These are phyloP conservation scores for Montipora capricornis DNA, from an alignment of 64 coral and sea anemone species.

Conservation along the genomic window DNA sequence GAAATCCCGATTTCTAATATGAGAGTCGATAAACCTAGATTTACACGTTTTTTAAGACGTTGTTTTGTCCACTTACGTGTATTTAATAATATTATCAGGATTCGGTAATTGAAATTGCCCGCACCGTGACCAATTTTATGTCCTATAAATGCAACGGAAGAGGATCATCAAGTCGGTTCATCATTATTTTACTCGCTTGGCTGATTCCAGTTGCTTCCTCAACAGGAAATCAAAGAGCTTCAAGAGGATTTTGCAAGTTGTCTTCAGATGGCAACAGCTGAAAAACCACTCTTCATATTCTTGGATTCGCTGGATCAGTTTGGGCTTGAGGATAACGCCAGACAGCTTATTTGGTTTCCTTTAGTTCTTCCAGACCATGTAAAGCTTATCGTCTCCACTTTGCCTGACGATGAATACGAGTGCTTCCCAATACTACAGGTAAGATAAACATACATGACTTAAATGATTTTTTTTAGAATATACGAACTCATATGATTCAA, in stretches of 20 bases:
- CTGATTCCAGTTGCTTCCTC: background rate
- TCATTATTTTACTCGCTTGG: background rate
- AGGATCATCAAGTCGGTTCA: background rate
- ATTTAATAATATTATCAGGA: too few relatives aligned
- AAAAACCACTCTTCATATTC: conserved; percentile 79
- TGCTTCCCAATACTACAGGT: conserved; percentile 90
- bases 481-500: too few relatives aligned
- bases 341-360: conserved; percentile 82
- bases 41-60: too few relatives aligned
- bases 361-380: conserved; percentile 77
- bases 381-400: conserved; percentile 79
- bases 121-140: too few relatives aligned
- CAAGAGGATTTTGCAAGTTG: conserved; percentile 80
- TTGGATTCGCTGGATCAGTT: conserved; percentile 91
- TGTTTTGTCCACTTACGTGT: too few relatives aligned
- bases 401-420: conserved; percentile 74
- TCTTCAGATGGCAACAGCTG: conserved; percentile 60
- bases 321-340: conserved; percentile 82
- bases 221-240: conserved; percentile 84
- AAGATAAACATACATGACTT: background rate
- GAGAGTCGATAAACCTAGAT: too few relatives aligned
- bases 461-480: too few relatives aligned
- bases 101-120: too few relatives aligned
- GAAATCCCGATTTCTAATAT: too few relatives aligned
- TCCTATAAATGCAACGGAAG: too few relatives aligned